These are phyloP conservation scores for Petrocephalus schoutedeni DNA, from an alignment of 2,797 vertebrate genomes.

Conservation along the genomic window DNA sequence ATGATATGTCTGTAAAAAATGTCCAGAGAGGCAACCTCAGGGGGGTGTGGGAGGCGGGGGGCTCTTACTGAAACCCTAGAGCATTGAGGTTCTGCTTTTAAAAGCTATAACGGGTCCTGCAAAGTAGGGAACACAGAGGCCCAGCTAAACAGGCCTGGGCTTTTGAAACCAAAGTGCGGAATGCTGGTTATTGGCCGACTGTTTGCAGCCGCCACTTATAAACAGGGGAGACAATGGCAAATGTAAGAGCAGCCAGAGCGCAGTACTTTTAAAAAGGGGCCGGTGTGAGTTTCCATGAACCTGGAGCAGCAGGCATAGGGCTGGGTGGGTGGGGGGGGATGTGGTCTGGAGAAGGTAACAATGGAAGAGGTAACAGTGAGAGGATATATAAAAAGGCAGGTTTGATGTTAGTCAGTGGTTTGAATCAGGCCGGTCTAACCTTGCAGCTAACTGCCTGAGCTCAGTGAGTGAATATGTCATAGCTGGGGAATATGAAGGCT, in stretches of 20 bases:
- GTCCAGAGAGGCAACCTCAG: conserved; percentile 37
- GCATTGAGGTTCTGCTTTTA: conserved; percentile 58
- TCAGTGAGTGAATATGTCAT: conserved; percentile 26
- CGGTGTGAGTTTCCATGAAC: not conserved
- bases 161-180: not conserved
- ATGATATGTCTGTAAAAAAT: conserved; percentile 31
- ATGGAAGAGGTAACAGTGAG: not conserved
- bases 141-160: not conserved
- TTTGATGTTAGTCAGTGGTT: conserved; percentile 19
- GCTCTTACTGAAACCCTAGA: conserved; percentile 57
- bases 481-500: conserved; percentile 1
- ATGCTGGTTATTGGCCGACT: not conserved
- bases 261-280: not conserved
- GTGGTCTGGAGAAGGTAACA: not conserved
- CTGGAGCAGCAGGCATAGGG: not conserved
- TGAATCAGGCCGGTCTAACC: conserved; percentile 16
- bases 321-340: not conserved
- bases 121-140: not conserved
- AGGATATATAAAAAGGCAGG: not conserved
- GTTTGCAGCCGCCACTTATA: not conserved
- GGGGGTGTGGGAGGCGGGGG: conserved; percentile 28
- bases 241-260: not conserved
- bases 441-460: conserved; percentile 10
- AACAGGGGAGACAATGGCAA: not conserved
- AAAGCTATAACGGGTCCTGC: conserved; percentile 59